Base-by-base conservation (phyloP, 2,797 vertebrate genomes). In the Mormyrus proboscirostris region DNA sequence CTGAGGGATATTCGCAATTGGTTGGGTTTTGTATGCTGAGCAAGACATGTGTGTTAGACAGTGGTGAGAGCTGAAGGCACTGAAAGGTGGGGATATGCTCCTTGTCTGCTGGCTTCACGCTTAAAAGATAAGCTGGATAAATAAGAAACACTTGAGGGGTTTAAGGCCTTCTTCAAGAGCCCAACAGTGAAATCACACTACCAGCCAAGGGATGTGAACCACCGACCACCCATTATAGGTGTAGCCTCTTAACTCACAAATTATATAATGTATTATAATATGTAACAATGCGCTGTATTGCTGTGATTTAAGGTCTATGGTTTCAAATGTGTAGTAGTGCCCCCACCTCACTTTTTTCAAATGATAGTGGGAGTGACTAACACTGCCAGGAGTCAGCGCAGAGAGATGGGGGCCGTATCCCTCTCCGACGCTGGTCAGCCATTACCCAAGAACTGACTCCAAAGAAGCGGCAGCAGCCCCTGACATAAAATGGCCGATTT, bases 401-500 rank as follows among this genome's bases (percentile, higher is more conserved):
- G 69, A 55, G 19, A 44, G n/a, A 82, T 73, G 65, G 65, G 55
- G 8, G 25, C 19, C 2, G 2, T 8, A 4, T 76, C 73, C 88
- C 19, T 79, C 14, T 88, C 62, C 47, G 16, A 25, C 87, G 49
- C 14, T 7, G 19, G 69, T 82, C 88, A 82, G 88, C 88, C 88
- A 57, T 88, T 88, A 88, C 2, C 49, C 50, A 33, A 82, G 49
- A 88, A 38, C 69, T 41, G 50, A 16, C 22, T 10, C 50, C 16
- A 19, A 65, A n/a, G 44, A 50, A 19, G 12, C 29, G 3, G 44
- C 50, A 44, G 41, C 73, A 57, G 50, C 53, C 49, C 29, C 62
- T 38, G 16, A 53, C 69, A 88, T 73, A 76, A 88, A 88, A 76
- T 55, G 88, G 88, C 49, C 41, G 33, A 9, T 50, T 49, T 65